Evolutionary conservation across 2,888 invertebrate species (phyloP), one percentile per base, ranked within the genome.

Genomic region (Dusona sp.): DNA sequence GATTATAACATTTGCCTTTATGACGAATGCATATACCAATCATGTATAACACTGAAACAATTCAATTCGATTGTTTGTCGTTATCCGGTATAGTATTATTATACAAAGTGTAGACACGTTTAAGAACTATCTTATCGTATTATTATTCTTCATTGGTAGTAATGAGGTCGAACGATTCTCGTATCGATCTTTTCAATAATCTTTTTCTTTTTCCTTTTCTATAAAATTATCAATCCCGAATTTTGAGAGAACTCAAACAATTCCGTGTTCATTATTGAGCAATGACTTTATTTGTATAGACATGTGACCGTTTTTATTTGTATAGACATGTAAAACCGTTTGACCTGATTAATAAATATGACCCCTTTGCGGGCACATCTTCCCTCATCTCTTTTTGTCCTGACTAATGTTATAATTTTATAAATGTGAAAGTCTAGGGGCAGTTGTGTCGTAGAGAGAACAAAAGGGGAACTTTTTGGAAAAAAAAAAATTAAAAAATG

Each of bases 281-380:
- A 13, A 42, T 42, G 29, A 65, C 25, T 48, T 68, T 57, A 54
- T 54, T 51, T 33, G 36, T 45, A 57, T 54, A 48, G 70, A 51
- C 33, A 42, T 51, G n/a, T n/a, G n/a, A n/a, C n/a, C n/a, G n/a
- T n/a, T n/a, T n/a, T n/a, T n/a, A n/a, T n/a, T n/a, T n/a, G n/a
- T n/a, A n/a, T 36, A 29, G 57, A 42, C n/a, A n/a, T 80, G 79
- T 84, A 54, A 79, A 67, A 75, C 70, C 48, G 51, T 80, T 75
- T 80, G 33, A 80, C 57, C 48, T 64, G 70, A 61, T 64, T 22
- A 84, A 75, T 84, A 84, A 84, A 84, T 84, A 29, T 29, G 6
- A 29, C 61, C 61, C 25, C 22, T 48, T 61, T 16, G 29, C 6
- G 61, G 29, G 16, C 29, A 29, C 29, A 7, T 11, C 6, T 61